Percentiles rank a stretch among this genome's conserved stretches.
Evolutionary conservation across 2,888 invertebrate genomes (phyloP).

Genomic region (Heliconius cydno): DNA sequence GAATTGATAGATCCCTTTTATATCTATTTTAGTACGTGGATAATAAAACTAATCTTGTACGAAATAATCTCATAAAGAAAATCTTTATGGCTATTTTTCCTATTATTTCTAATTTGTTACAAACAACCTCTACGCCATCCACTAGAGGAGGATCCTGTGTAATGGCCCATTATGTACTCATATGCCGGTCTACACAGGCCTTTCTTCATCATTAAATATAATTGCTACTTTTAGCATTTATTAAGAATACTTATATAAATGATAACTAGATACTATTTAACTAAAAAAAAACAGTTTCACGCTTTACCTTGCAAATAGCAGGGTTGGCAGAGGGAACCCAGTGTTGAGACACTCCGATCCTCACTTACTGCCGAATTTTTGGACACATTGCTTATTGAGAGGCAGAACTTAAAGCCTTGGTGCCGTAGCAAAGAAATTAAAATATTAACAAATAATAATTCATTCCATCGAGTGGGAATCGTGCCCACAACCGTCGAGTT

Average conservation of each 20-base stretch:
- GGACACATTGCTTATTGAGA: too few relatives aligned
- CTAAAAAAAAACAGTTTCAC: too few relatives aligned
- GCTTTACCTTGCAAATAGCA: too few relatives aligned
- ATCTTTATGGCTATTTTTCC: constrained; percentile 44
- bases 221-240: constrained; percentile 24
- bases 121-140: constrained; percentile 36
- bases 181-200: constrained; percentile 34
- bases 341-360: too few relatives aligned
- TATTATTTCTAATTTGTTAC: constrained; percentile 47
- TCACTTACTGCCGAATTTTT: too few relatives aligned
- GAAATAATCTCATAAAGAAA: constrained; percentile 44
- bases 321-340: too few relatives aligned
- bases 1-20: constrained; percentile 28
- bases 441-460: too few relatives aligned
- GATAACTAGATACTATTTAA: background rate
- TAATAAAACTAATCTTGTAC: constrained; percentile 45
- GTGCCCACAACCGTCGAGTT: too few relatives aligned
- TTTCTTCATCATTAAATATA: constrained; percentile 39
- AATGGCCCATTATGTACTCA: constrained; percentile 45
- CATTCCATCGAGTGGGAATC: too few relatives aligned
- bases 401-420: too few relatives aligned
- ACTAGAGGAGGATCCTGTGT: constrained; percentile 30
- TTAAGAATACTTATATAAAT: background rate
- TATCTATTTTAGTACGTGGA: constrained; percentile 34
- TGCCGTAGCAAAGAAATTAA: too few relatives aligned